phyloP scores from a whole-genome alignment of 2,113 vertebrate genomes.

The Picathartes gymnocephalus region DNA sequence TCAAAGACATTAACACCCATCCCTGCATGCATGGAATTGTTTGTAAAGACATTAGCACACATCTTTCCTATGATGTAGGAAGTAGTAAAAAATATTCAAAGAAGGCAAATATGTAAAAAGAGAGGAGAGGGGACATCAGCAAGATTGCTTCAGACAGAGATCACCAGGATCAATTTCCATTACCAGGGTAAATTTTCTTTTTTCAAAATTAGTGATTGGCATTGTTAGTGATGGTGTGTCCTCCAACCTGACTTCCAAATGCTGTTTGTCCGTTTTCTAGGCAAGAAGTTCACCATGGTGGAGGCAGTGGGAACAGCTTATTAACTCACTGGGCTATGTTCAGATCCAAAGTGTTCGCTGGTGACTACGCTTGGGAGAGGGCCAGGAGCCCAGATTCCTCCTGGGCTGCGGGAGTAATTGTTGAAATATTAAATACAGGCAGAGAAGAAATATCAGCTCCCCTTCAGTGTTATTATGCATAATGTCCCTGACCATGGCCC shows the following conservation, averaged over 20 bases:
- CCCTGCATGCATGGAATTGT: not conserved
- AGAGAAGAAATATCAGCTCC: not conserved
- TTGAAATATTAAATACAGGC: not conserved
- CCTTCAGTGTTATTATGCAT: not conserved
- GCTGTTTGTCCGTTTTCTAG: not conserved
- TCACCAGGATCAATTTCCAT: not conserved
- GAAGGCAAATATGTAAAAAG: not conserved
- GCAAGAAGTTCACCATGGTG: not conserved
- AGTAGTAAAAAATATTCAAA: not conserved
- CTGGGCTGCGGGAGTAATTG: not conserved
- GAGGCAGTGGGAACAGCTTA: not conserved
- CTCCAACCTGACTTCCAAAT: not conserved
- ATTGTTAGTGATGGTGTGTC: not conserved
- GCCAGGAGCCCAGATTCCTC: not conserved
- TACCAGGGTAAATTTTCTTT: not conserved
- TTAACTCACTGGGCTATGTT: not conserved
- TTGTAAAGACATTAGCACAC: not conserved
- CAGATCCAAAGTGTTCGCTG: not conserved
- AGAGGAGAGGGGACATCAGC: not conserved
- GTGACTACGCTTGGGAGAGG: not conserved
- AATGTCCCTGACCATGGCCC: not conserved
- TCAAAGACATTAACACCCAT: not conserved
- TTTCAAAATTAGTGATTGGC: not conserved
- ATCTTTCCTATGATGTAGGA: not conserved
- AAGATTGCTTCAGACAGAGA: not conserved